These are phyloP conservation scores for Apocrypta bakeri DNA, from an alignment of 1,140 invertebrate genomes.

Conservation along the genomic window DNA sequence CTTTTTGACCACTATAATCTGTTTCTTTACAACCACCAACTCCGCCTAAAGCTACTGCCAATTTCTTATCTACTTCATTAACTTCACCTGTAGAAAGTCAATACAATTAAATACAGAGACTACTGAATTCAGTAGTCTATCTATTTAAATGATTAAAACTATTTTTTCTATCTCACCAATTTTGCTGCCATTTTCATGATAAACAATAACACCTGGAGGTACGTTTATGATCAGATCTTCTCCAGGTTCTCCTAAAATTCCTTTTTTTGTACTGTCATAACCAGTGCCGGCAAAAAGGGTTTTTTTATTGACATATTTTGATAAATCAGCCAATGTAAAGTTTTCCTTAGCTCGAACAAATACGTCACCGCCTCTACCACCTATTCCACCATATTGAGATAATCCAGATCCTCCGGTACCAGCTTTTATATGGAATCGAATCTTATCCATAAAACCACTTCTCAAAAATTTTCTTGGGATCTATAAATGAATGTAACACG, in stretches of 20 bases:
- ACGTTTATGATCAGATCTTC: constrained; percentile 82
- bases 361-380: constrained; percentile 90
- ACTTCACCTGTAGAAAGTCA: constrained; percentile 80
- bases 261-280: constrained; percentile 80
- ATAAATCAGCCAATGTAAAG: constrained; percentile 77
- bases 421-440: constrained; percentile 82
- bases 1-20: constrained; percentile 83
- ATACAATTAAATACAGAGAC: not conserved
- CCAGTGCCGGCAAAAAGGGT: constrained; percentile 80
- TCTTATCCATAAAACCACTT: constrained; percentile 82
- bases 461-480: constrained; percentile 66
- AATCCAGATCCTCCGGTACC: constrained; percentile 86
- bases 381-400: constrained; percentile 86
- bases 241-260: constrained; percentile 85
- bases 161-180: constrained; percentile 71
- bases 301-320: constrained; percentile 75
- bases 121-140: no score
- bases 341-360: constrained; percentile 81
- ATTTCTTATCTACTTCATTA: constrained; percentile 79
- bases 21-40: constrained; percentile 82
- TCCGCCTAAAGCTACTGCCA: constrained; percentile 86
- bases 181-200: constrained; percentile 77
- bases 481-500: constrained; percentile 49
- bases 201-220: constrained; percentile 86
- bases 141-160: not conserved